Evolutionary conservation across 2,888 invertebrate genomes (phyloP).

Genomic region (Drosophila vallismaia): DNA sequence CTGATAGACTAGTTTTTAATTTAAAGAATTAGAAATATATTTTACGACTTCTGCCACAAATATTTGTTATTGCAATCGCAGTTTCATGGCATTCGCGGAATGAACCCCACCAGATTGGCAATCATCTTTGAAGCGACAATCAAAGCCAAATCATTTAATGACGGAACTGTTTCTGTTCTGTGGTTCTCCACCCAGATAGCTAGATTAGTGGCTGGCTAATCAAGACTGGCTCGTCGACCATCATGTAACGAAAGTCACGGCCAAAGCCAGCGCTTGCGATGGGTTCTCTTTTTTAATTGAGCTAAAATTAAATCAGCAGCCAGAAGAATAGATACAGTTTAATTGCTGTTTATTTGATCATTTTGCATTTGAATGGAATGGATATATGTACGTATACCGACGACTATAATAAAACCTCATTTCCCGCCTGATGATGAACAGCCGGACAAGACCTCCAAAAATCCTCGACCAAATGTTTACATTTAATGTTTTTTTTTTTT

Average conservation of each 20-base stretch:
- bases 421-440: slow-evolving; percentile 36
- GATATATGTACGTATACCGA: slow-evolving; percentile 20
- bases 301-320: slow-evolving; percentile 79
- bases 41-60: too few species aligned
- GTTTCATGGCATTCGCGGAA: slow-evolving; percentile 3
- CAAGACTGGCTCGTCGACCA: slow-evolving; percentile 55
- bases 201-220: slow-evolving; percentile 43
- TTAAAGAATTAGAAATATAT: too few species aligned
- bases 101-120: slow-evolving; percentile 5
- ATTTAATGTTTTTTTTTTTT: slow-evolving; percentile 21
- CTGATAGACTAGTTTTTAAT: too few species aligned
- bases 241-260: slow-evolving; percentile 60
- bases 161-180: slow-evolving; percentile 38
- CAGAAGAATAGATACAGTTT: slow-evolving; percentile 74
- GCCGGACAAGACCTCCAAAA: slow-evolving; percentile 36
- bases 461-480: slow-evolving; percentile 29
- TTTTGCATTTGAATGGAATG: slow-evolving; percentile 43
- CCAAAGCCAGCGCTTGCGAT: slow-evolving; percentile 64
- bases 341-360: slow-evolving; percentile 55
- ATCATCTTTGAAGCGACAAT: slow-evolving; percentile 23
- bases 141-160: slow-evolving; percentile 39
- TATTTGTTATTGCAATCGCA: neutral
- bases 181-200: slow-evolving; percentile 32
- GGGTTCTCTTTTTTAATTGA: slow-evolving; percentile 79
- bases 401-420: slow-evolving; percentile 40